Evolutionary conservation across 1,140 invertebrate genomes (phyloP).

Genomic region (Plutomurus gul): DNA sequence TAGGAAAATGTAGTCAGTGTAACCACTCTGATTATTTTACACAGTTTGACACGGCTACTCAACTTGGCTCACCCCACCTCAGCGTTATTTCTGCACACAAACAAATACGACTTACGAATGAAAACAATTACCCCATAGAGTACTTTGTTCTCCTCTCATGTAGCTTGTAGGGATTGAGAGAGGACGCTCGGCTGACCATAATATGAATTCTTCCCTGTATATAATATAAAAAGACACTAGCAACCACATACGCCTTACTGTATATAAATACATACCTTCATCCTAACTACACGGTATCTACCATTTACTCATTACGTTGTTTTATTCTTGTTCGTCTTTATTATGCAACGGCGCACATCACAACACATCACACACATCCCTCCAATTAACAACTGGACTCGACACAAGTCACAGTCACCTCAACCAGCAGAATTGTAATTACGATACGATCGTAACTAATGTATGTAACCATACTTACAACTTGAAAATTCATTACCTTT

Average conservation of each 20-base stretch:
- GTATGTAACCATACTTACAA: no score
- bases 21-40: neutral
- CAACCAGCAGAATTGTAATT: conserved; percentile 3
- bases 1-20: no score
- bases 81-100: conserved; percentile 14
- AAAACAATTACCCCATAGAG: neutral
- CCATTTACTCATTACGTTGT: neutral
- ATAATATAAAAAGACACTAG: no score
- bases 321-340: neutral
- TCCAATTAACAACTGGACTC: conserved; percentile 15
- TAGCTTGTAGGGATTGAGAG: neutral
- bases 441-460: neutral
- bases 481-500: no score
- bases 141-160: neutral
- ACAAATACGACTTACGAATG: neutral
- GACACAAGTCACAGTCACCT: no score
- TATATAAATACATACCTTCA: neutral
- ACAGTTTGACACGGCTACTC: conserved; percentile 17
- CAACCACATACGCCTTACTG: no score
- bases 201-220: no score
- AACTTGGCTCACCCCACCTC: neutral
- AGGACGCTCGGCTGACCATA: no score
- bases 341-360: neutral
- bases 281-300: neutral
- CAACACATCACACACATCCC: conserved; percentile 6